These are phyloP conservation scores for Notocelia uddmanniana DNA, from an alignment of 2,888 invertebrate species.

Conservation along the genomic window DNA sequence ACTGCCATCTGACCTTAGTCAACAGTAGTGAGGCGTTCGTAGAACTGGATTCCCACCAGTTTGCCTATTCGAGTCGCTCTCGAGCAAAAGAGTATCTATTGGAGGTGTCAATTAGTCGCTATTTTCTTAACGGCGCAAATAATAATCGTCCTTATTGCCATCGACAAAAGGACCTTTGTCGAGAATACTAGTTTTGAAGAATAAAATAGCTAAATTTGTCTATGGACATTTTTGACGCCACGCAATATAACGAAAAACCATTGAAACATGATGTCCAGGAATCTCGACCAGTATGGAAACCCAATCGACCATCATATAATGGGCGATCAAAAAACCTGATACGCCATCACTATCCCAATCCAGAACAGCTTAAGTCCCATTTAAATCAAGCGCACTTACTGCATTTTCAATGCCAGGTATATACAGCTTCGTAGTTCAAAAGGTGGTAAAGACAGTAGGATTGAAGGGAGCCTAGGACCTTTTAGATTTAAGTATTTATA, in stretches of 20 bases:
- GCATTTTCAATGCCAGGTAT: background rate
- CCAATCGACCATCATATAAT: slow-evolving; percentile 28
- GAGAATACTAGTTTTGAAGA: too few species aligned
- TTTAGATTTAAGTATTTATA: slow-evolving; percentile 43
- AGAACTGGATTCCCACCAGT: background rate
- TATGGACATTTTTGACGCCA: background rate
- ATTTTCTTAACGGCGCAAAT: too few species aligned
- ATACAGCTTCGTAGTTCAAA: background rate
- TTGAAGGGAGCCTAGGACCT: slow-evolving; percentile 9
- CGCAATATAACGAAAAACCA: slow-evolving; percentile 1
- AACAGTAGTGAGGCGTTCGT: background rate
- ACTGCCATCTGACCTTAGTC: too few species aligned
- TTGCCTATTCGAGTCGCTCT: background rate
- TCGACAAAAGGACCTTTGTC: too few species aligned
- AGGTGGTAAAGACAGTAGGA: background rate
- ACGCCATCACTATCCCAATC: background rate
- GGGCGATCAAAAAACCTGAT: slow-evolving; percentile 26
- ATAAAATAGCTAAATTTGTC: too few species aligned
- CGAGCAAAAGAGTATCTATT: too few species aligned
- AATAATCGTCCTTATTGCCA: too few species aligned
- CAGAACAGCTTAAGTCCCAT: background rate
- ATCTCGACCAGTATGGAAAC: slow-evolving; percentile 26
- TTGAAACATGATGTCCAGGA: slow-evolving; percentile 18
- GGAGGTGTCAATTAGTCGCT: too few species aligned
- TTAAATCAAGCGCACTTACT: background rate